Evolutionary conservation across 1,140 invertebrate species (phyloP), one percentile per base, ranked within the genome.

Genomic region (Euschistus heros): DNA sequence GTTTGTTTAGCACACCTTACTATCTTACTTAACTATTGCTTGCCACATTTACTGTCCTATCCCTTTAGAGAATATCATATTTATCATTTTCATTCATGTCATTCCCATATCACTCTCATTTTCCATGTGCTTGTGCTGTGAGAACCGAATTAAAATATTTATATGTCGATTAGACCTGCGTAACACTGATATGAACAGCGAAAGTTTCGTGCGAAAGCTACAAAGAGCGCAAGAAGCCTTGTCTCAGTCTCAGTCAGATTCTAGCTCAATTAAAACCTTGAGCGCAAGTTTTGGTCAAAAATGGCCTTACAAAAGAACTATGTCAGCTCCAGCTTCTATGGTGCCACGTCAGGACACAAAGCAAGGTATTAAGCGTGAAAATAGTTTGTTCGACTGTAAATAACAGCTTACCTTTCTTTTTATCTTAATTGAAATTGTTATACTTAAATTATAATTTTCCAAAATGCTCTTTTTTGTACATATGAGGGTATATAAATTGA

Each of bases 281-380:
- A 92, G 88, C 72, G 86, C 89, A 14, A 94, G 91, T 74, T 87
- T 97, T 73, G 91, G 91, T 59, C 87, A 87, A 22, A 97, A 96
- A 78, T 94, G 92, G 84, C 91, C 94, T 14, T 97, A 97, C 74
- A 94, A 97, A 76, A 80, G 95, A 63, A 94, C 93, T 55, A 90
- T 92, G 82, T 93, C 91, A 13, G 89, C 91, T 14, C 90, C 91
- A 0, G 87, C 89, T 24, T 88, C 88, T 46, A 88, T 92, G 80
- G 80, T 86, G 52, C 82, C 86, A 6, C 81, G 84, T 26, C 86
- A 89, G 71, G 87, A 90, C 66, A 84, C 81, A 15, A 86, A 89
- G 72, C 81, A 84, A 80, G 87, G 89, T 89, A 78, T 72, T 71
- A 69, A 17, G 18, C 20, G 47, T 50, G 47, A 50, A 50, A 50